Evolutionary conservation across 1,140 invertebrate genomes (phyloP).

Genomic region (Diuraphis noxia): DNA sequence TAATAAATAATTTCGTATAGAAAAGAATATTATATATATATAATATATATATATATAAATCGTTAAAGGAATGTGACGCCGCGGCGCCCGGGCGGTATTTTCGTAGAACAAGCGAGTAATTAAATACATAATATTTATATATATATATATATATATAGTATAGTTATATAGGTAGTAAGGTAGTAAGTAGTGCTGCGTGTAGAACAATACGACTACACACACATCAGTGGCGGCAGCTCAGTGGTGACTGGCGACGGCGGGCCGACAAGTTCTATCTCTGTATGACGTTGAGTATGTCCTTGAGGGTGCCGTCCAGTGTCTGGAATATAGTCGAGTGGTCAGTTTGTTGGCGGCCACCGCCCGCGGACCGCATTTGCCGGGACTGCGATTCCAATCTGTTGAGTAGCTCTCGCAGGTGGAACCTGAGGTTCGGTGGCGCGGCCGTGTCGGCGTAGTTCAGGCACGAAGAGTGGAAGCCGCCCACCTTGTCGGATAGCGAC

Average conservation of each 20-base stretch:
- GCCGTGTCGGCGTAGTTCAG: constrained; percentile 71
- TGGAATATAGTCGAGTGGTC: constrained; percentile 71
- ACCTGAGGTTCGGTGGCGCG: constrained; percentile 82
- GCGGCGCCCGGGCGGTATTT: neutral
- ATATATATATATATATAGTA: neutral
- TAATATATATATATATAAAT: too few species aligned
- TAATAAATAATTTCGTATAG: constrained; percentile 24
- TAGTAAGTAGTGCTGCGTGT: neutral
- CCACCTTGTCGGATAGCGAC: constrained; percentile 83
- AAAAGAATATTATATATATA: neutral
- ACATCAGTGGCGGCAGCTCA: neutral
- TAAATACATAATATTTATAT: neutral
- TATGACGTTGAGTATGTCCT: constrained; percentile 78
- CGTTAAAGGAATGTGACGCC: constrained; percentile 40
- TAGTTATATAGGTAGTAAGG: neutral
- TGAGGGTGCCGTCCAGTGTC: constrained; percentile 78
- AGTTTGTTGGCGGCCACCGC: constrained; percentile 69
- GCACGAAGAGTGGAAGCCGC: constrained; percentile 77
- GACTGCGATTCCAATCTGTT: constrained; percentile 79
- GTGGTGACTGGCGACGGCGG: neutral
- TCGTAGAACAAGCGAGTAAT: neutral
- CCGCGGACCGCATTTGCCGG: constrained; percentile 72
- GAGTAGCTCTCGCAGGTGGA: constrained; percentile 85
- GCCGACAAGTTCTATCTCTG: constrained; percentile 67
- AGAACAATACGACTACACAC: neutral